Evolutionary conservation across 2,113 vertebrate species (phyloP).

Genomic region (Erythrolamprus reginae): DNA sequence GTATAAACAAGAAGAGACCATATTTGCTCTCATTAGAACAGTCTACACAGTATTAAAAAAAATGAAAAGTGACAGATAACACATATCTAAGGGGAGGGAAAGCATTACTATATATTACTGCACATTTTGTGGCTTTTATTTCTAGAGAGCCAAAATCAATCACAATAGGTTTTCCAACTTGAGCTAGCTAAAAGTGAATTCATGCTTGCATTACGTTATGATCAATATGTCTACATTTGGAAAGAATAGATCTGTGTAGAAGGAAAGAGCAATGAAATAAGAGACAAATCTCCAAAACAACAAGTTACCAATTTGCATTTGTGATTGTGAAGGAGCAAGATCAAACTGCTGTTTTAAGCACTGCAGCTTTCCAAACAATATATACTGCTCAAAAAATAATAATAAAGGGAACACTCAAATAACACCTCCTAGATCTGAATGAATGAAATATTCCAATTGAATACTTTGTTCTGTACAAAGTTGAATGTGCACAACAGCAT

Average conservation of each 20-base stretch:
- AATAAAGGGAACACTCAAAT: no score
- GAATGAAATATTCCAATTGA: no score
- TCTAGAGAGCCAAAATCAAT: background rate
- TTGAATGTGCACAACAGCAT: no score
- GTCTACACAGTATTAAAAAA: background rate
- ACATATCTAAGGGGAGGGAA: background rate
- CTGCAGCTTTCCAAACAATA: background rate
- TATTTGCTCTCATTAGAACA: slow-evolving; percentile 2
- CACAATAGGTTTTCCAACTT: background rate
- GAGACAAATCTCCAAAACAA: background rate
- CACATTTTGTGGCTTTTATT: background rate
- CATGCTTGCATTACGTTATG: background rate
- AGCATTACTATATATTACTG: background rate
- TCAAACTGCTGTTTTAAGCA: background rate
- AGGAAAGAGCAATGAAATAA: background rate
- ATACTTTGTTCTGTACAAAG: no score
- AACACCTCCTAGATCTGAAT: no score
- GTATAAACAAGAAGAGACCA: slow-evolving; percentile 15
- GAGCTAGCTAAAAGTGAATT: background rate
- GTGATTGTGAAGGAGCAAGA: background rate
- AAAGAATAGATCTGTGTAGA: background rate
- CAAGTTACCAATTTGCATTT: background rate
- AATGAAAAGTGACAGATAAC: background rate
- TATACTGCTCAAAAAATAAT: no score
- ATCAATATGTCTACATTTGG: background rate